Evolutionary conservation across 2,797 vertebrate species (phyloP).

Genomic region (Micropoecilia bifurca): DNA sequence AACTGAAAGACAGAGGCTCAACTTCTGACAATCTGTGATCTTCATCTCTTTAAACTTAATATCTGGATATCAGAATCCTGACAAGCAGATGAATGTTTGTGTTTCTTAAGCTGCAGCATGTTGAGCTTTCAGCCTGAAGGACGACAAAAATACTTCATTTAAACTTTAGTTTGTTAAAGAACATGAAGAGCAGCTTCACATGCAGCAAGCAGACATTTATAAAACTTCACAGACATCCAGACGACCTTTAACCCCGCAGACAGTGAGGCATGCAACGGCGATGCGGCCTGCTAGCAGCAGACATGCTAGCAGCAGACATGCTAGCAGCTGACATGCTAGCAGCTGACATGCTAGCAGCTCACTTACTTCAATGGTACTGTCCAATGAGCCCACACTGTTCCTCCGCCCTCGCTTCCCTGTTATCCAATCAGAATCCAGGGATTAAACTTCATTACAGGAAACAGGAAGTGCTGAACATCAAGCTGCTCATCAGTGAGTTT

Average conservation of each 20-base stretch:
- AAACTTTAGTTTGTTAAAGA: background rate
- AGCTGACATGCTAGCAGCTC: conserved; percentile 21
- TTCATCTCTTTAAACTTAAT: background rate
- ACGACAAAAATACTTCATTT: background rate
- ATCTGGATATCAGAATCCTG: background rate
- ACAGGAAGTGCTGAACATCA: background rate
- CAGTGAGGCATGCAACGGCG: conserved; percentile 5
- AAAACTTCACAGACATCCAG: background rate
- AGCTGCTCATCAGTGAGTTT: background rate
- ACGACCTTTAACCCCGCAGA: conserved; percentile 16
- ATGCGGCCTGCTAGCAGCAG: background rate
- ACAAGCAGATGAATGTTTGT: background rate
- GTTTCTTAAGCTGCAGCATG: background rate
- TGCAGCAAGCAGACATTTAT: background rate
- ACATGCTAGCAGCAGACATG: conserved; percentile 3
- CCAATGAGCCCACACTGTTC: conserved; percentile 96
- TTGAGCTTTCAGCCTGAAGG: background rate
- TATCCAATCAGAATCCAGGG: conserved; percentile 69
- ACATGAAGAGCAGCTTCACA: background rate
- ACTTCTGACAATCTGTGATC: background rate
- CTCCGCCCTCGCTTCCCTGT: conserved; percentile 94
- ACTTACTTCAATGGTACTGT: conserved; percentile 98
- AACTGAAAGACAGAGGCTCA: background rate
- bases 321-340: conserved; percentile 5
- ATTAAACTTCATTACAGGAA: conserved; percentile 56